phyloP scores from a whole-genome alignment of 1,140 invertebrate genomes.

The Drosophila baimaii region DNA sequence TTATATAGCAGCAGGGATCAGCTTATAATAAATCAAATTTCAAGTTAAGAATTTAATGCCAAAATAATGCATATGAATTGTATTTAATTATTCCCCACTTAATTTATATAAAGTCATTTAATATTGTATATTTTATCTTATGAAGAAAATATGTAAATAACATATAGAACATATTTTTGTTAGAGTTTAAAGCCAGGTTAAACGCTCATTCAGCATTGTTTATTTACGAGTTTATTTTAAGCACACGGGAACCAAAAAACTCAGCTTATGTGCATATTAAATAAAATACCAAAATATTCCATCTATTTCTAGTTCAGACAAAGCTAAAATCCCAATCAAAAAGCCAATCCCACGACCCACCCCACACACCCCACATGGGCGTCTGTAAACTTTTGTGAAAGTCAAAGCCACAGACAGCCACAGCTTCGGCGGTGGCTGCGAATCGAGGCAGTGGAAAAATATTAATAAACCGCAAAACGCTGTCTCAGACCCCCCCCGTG shows the following conservation, averaged over 20 bases:
- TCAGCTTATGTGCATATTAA: slow-evolving; percentile 30
- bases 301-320: slow-evolving; percentile 53
- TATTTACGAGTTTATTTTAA: slow-evolving; percentile 16
- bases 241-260: slow-evolving; percentile 11
- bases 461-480: slow-evolving; percentile 63
- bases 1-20: too few relatives aligned
- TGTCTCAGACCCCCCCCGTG: slow-evolving; percentile 34
- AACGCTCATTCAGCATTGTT: slow-evolving; percentile 2
- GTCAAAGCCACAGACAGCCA: slow-evolving; percentile 62
- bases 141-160: too few relatives aligned
- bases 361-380: slow-evolving; percentile 21
- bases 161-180: too few relatives aligned
- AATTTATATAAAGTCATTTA: too few relatives aligned
- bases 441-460: slow-evolving; percentile 53
- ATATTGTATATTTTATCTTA: too few relatives aligned
- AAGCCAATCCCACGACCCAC: slow-evolving; percentile 38
- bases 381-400: slow-evolving; percentile 57
- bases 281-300: slow-evolving; percentile 42
- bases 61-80: too few relatives aligned
- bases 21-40: too few relatives aligned
- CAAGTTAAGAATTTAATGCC: too few relatives aligned
- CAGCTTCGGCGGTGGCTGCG: slow-evolving; percentile 29
- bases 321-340: slow-evolving; percentile 51
- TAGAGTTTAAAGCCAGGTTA: not conserved
- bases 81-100: too few relatives aligned